A percentile compares a stretch with the other conserved stretches of the same genome.
phyloP scores from a whole-genome alignment of 2,888 invertebrate genomes.

The Pherbina coryleti region DNA sequence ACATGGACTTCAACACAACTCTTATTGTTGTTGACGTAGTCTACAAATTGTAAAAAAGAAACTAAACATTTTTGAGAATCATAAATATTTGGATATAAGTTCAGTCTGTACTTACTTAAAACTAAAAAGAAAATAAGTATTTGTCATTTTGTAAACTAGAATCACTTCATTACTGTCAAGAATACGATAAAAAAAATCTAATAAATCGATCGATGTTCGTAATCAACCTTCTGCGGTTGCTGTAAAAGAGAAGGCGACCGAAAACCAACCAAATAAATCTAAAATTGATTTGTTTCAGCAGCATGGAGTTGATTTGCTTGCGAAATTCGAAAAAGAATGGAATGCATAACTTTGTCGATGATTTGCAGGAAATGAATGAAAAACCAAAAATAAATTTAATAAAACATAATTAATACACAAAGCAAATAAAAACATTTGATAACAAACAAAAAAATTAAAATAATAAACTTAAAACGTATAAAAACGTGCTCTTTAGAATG shows the following conservation, averaged over 20 bases:
- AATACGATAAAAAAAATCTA: background rate
- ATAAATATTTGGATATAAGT: too few relatives aligned
- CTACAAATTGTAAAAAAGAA: too few relatives aligned
- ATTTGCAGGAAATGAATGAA: background rate
- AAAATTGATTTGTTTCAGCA: constrained; percentile 35
- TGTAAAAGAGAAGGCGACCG: constrained; percentile 87
- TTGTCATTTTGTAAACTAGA: background rate
- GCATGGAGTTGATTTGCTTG: background rate
- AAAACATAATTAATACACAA: background rate
- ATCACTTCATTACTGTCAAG: background rate
- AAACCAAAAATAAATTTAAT: background rate
- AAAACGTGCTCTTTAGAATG: background rate
- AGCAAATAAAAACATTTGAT: background rate
- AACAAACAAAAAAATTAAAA: background rate
- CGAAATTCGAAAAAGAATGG: background rate
- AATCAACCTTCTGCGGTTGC: constrained; percentile 85
- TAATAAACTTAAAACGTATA: background rate
- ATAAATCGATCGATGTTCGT: constrained; percentile 55
- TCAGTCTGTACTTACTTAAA: too few relatives aligned
- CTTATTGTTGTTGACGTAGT: too few relatives aligned
- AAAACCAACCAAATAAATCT: constrained; percentile 69
- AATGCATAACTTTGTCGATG: constrained; percentile 1
- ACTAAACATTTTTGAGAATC: too few relatives aligned
- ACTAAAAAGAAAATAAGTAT: too few relatives aligned
- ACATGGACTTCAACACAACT: too few relatives aligned